Evolutionary conservation across 2,113 vertebrate genomes (phyloP).

Genomic region (Platysteira castanea): DNA sequence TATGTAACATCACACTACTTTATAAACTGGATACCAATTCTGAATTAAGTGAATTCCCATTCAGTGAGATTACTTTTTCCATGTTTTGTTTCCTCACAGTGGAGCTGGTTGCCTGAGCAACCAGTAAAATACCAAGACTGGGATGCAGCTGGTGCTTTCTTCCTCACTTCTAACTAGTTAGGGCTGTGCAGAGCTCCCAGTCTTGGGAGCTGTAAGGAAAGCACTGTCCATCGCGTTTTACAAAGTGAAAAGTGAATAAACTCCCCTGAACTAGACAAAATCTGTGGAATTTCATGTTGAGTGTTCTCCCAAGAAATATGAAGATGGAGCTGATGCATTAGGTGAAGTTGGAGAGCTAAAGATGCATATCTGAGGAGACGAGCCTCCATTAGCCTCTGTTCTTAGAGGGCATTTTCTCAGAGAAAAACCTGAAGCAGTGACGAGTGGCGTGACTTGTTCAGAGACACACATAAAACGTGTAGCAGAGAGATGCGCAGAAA

Average conservation of each 20-base stretch:
- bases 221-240: not conserved
- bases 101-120: conserved; percentile 53
- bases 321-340: not conserved
- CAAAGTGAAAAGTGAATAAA: not conserved
- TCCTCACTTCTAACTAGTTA: not conserved
- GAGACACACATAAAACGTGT: not conserved
- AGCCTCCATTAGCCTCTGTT: not conserved
- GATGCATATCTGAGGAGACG: rapidly evolving
- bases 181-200: not conserved
- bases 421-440: not conserved
- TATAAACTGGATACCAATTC: not conserved
- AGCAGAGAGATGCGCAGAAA: not conserved
- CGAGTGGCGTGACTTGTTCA: not conserved
- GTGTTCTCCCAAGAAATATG: not conserved
- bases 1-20: not conserved
- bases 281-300: not conserved
- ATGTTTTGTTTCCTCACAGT: not conserved
- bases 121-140: not conserved
- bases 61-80: conserved; percentile 6
- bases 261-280: not conserved
- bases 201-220: not conserved
- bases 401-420: not conserved
- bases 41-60: conserved; percentile 14
- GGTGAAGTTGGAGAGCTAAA: not conserved
- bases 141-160: not conserved